phyloP scores from a whole-genome alignment of 2,797 vertebrate genomes.

The Chaetophractus vellerosus region DNA sequence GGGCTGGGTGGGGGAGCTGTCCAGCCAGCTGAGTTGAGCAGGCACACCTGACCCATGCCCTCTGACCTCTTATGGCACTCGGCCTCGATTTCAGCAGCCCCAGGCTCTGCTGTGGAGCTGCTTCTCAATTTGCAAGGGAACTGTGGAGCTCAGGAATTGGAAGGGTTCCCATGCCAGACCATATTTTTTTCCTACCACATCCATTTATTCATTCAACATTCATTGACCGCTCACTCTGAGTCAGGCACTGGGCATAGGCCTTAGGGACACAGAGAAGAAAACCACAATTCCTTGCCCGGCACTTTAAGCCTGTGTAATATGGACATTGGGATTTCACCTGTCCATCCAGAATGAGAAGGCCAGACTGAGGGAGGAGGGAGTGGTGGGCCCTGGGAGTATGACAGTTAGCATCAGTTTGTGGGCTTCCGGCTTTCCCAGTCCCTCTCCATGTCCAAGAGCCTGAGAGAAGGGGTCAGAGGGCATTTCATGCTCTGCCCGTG shows the following conservation, averaged over 20 bases:
- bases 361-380: neutral
- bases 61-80: neutral
- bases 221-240: constrained; percentile 32
- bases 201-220: constrained; percentile 56
- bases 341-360: neutral
- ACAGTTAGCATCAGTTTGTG: neutral
- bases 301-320: neutral
- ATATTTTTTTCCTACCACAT: neutral
- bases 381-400: neutral
- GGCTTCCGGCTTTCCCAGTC: neutral
- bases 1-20: neutral
- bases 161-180: neutral
- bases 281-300: neutral
- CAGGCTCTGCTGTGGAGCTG: neutral
- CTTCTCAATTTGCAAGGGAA: neutral
- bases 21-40: neutral
- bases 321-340: neutral
- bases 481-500: neutral
- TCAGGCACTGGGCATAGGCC: constrained; percentile 40
- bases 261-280: constrained; percentile 43
- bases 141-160: neutral
- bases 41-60: neutral
- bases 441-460: neutral
- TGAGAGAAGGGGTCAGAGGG: constrained; percentile 2
- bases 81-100: neutral